Base-by-base conservation (phyloP, 2,888 invertebrate genomes). In the Habrosyne pyritoides region DNA sequence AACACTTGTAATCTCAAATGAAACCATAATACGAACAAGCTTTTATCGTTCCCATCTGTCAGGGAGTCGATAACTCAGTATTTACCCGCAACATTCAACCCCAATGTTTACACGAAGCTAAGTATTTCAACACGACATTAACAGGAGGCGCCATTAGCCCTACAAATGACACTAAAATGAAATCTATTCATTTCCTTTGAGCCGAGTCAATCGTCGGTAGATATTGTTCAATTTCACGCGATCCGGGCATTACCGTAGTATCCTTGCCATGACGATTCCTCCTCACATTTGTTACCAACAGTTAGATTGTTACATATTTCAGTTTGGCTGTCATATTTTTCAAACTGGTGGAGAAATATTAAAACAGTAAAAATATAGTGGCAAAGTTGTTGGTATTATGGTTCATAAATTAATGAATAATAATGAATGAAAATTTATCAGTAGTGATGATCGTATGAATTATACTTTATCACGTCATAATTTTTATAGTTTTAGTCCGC, bases 101-200 rank as follows among this genome's bases (percentile, higher is more conserved):
- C 50, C 50, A 42, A 42, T 42, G 42, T 50, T 49, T 28, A 26
- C 50, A 50, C 50, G 28, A 18, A 18, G 50, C 50, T 28, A 18
- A 28, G 57, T 57, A 74, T 80, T 76, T 80, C 79, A 75, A 76
- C 79, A 72, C 75, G 82, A 67, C 84, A 87, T 87, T 86, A 88
- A 81, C 78, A 67, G 73, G 75, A 82, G 86, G 84, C 81, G 86
- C 88, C 86, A 92, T 92, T 92, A 92, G 77, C 86, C 74, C 87
- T 86, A 91, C 91, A 91, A 91, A 92, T 90, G 92, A 90, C 91
- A 92, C 90, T 87, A 87, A 87, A 91, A 91, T 88, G 87, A 91
- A 92, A 92, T 92, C 92, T 92, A 91, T 92, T 92, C 91, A 92
- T 92, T 92, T 92, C 90, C 91, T 84, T 84, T 77, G 81, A 81